A percentile compares a stretch with the other conserved stretches of the same genome.
Evolutionary conservation across 2,113 vertebrate species (phyloP).

Genomic region (Craseonycteris thonglongyai): DNA sequence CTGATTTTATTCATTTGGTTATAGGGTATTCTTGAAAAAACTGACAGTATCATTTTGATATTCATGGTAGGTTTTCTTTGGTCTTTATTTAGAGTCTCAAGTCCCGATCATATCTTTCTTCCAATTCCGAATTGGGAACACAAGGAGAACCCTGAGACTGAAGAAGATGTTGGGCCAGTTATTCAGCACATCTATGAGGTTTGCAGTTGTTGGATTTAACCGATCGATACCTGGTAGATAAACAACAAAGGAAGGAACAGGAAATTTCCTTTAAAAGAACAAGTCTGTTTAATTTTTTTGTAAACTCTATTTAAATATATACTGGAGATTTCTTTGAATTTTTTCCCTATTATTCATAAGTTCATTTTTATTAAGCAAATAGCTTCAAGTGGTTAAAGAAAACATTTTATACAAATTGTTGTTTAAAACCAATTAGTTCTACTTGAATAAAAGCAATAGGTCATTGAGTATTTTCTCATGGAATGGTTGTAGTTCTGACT

Average conservation of each 20-base stretch:
- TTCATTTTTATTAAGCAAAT: constrained; percentile 2
- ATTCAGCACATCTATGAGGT: constrained; percentile 96
- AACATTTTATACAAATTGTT: not conserved
- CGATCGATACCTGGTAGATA: not conserved
- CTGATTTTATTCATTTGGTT: not conserved
- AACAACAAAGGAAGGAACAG: not conserved
- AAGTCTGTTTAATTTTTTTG: not conserved
- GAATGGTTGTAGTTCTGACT: not conserved
- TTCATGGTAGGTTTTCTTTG: constrained; percentile 60
- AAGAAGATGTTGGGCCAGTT: constrained; percentile 94
- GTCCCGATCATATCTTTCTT: constrained; percentile 92
- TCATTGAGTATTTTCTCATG: not conserved
- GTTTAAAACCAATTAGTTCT: not conserved
- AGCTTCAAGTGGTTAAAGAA: not conserved
- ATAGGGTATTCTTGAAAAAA: not conserved
- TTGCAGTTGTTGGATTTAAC: not conserved
- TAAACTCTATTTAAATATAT: not conserved
- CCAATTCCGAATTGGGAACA: constrained; percentile 94
- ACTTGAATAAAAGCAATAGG: not conserved
- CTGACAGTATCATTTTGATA: constrained; percentile 7
- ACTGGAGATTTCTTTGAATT: not conserved
- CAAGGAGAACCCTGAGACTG: constrained; percentile 83
- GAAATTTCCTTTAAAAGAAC: not conserved
- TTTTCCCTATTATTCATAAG: not conserved
- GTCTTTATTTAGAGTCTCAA: constrained; percentile 84